Base-by-base conservation (phyloP, 2,888 invertebrate species). In the Lagria hirta region DNA sequence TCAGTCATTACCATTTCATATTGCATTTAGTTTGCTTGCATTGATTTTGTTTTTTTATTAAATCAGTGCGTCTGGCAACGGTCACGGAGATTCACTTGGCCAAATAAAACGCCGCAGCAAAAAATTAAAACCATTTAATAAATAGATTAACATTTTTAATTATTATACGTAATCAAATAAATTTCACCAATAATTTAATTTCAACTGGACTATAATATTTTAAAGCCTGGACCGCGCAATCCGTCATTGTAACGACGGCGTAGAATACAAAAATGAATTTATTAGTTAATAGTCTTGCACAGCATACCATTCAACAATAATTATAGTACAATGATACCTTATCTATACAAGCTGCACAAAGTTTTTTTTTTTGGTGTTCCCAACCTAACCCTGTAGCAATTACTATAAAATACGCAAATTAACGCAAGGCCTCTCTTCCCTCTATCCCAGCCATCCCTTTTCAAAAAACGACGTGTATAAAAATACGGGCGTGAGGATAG, bases 151-250 rank as follows among this genome's bases (percentile, higher is more conserved):
- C n/a, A n/a, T n/a, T n/a, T n/a, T n/a, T n/a, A n/a, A n/a, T n/a
- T n/a, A n/a, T n/a, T n/a, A n/a, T n/a, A n/a, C n/a, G n/a, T n/a
- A n/a, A n/a, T n/a, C n/a, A n/a, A n/a, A n/a, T n/a, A n/a, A n/a
- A n/a, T n/a, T n/a, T n/a, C n/a, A n/a, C n/a, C n/a, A n/a, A n/a
- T n/a, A n/a, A n/a, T n/a, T n/a, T n/a, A n/a, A n/a, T n/a, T n/a
- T n/a, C n/a, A n/a, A n/a, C n/a, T n/a, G n/a, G n/a, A n/a, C n/a
- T n/a, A n/a, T n/a, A n/a, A n/a, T 43, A 24, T 43, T 36, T 56
- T 56, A 54, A 56, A 56, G 54, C 54, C 56, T 56, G 56, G 56
- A 56, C 56, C 56, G 54, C 55, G 49, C 50, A 23, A 43, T 36
- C 51, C 48, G 53, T 55, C 45, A 21, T 42, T 43, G 45, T 23